Evolutionary conservation across 2,113 vertebrate genomes (phyloP).

Genomic region (Apodemus sylvaticus): DNA sequence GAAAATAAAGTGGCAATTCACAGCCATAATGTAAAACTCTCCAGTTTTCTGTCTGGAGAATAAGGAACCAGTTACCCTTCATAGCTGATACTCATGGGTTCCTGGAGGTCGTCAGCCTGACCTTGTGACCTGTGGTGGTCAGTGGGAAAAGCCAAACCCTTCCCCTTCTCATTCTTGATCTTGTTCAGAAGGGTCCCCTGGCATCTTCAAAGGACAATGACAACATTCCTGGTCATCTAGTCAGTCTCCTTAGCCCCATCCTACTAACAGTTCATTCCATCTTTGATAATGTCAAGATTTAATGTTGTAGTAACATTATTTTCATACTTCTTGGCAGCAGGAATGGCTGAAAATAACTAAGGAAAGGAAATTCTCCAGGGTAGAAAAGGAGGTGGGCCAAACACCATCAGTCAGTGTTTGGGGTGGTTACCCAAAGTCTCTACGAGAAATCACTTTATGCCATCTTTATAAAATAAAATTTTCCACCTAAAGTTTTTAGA

Average conservation of each 20-base stretch:
- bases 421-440: neutral
- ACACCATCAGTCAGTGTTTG: neutral
- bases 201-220: conserved; percentile 70
- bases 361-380: neutral
- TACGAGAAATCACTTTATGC: neutral
- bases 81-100: neutral
- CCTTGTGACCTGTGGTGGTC: conserved; percentile 63
- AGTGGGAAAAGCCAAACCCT: conserved; percentile 57
- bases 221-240: conserved; percentile 71
- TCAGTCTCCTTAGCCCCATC: conserved; percentile 75
- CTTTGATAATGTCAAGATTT: conserved; percentile 63
- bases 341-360: neutral
- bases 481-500: conserved; percentile 12
- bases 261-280: conserved; percentile 50
- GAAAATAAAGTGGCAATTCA: conserved; percentile 78
- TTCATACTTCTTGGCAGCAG: conserved; percentile 50
- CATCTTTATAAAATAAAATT: neutral
- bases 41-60: conserved; percentile 35
- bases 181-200: conserved; percentile 43
- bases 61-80: conserved; percentile 63
- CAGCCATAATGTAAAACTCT: conserved; percentile 55
- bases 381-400: neutral
- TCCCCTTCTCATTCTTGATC: neutral
- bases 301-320: conserved; percentile 41
- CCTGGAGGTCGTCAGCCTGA: conserved; percentile 55